Percentiles rank a stretch among this genome's conserved stretches.
phyloP scores from a whole-genome alignment of 2,797 vertebrate species.

The Anguilla obscura region DNA sequence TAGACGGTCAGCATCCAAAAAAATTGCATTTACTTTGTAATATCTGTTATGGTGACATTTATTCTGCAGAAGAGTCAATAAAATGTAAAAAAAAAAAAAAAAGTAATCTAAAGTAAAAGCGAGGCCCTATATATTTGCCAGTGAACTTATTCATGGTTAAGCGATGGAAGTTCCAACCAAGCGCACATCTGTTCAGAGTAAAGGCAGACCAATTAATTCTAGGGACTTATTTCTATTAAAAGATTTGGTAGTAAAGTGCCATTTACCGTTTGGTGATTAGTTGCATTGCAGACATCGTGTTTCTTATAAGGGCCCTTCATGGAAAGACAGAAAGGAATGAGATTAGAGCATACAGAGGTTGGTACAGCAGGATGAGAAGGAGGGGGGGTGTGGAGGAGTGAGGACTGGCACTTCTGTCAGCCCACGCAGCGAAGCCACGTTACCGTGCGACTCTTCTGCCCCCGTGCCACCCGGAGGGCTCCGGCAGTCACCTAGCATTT shows the following conservation, averaged over 20 bases:
- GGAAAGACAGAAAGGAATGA: slow-evolving; percentile 34
- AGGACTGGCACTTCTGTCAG: not conserved
- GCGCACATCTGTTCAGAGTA: not conserved
- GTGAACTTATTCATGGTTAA: not conserved
- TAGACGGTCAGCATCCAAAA: not conserved
- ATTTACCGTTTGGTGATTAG: not conserved
- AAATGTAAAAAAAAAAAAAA: not conserved
- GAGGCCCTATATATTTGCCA: not conserved
- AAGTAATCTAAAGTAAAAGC: not conserved
- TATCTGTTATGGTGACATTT: not conserved
- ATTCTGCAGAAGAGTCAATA: not conserved
- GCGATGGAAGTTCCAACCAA: not conserved
- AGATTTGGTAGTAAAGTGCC: not conserved
- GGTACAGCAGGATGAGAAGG: slow-evolving; percentile 55
- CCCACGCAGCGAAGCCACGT: not conserved
- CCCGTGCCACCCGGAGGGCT: not conserved
- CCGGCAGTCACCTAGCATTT: not conserved
- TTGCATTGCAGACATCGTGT: not conserved
- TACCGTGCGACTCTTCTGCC: slow-evolving; percentile 7
- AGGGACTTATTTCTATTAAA: not conserved
- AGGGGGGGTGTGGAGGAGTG: slow-evolving; percentile 20
- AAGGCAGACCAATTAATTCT: not conserved
- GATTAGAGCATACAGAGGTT: slow-evolving; percentile 58
- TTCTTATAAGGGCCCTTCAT: not conserved
- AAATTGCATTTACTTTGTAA: not conserved